Conservation (phyloP, 2,113 vertebrate species). For the Mormyrus iriodes region DNA sequence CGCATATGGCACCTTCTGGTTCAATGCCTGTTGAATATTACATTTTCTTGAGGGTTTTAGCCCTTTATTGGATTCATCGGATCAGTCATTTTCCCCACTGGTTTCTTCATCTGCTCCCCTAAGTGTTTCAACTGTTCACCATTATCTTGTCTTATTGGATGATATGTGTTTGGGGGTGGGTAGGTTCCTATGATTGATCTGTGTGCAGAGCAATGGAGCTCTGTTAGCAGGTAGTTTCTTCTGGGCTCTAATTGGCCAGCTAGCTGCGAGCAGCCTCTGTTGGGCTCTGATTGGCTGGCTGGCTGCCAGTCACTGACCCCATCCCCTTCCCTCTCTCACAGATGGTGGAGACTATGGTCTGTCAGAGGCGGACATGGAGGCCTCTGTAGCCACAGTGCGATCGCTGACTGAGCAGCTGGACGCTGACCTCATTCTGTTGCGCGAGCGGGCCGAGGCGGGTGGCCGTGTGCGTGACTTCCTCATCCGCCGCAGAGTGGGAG, state of each 20-base stretch:
- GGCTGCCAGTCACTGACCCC: neutral
- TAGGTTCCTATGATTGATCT: neutral
- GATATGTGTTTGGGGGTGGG: neutral
- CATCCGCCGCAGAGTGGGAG: conserved; percentile 86
- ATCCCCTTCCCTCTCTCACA: conserved; percentile 31
- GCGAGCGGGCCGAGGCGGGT: conserved; percentile 80
- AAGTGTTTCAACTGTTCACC: neutral
- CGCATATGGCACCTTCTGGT: neutral
- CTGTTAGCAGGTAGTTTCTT: neutral
- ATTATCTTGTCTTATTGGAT: neutral
- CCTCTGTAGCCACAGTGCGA: conserved; percentile 84
- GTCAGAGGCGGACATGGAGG: conserved; percentile 88
- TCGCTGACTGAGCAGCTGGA: conserved; percentile 92
- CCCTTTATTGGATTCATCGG: neutral
- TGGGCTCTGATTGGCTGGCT: neutral
- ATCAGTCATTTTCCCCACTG: neutral
- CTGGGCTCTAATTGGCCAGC: neutral
- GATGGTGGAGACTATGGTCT: conserved; percentile 93
- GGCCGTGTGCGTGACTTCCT: conserved; percentile 89
- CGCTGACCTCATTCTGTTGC: conserved; percentile 82
- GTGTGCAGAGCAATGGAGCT: neutral
- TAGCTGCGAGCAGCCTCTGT: neutral
- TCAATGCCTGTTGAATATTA: neutral
- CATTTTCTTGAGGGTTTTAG: neutral
- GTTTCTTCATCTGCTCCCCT: neutral